Evolutionary conservation across 1,140 invertebrate genomes (phyloP), one percentile per base, ranked within the genome.

Genomic region (Trypoxylus dichotomus): DNA sequence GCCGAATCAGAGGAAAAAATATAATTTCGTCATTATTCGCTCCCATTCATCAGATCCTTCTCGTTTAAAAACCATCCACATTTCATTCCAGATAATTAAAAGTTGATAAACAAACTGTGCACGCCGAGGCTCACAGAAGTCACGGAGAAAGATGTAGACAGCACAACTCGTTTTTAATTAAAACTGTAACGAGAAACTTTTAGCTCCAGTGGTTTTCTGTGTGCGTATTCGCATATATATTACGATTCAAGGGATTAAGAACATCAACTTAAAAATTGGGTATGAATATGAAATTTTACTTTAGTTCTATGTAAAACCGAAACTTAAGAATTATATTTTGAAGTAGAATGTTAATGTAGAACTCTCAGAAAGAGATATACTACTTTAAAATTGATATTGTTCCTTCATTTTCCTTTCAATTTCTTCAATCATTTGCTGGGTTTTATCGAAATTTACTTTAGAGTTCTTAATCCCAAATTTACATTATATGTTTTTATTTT

Each of bases 11-110:
- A 25, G 27, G 8, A 24, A 63, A 68, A 68, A 68, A 68, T 15
- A 27, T 68, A 68, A 68, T 68, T 68, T 68, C 3, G 5, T 24
- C 60, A 68, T 68, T 68, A 68, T 29, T 68, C 60, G 60, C 21
- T 68, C 21, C 60, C 27, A 27, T 68, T 68, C 60, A 68, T 68
- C 10, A 24, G 8, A 8, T 24, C 11, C 19, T 68, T 5, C 25
- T 29, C 60, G 24, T 68, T 68, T 27, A 27, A 68, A 68, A 68
- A 68, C 60, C 24, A 24, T 68, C 60, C 60, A 68, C 60, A 68
- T 68, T 68, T 68, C 60, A 68, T 68, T 68, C 27, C 60, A 68
- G 60, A 68, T 68, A 68, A 68, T 68, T 68, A 68, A 68, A 68
- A 68, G 60, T 68, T 68, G 60, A 68, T 68, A 25, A 68, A 68